A percentile compares a stretch with the other conserved stretches of the same genome.
phyloP scores from a whole-genome alignment of 2,113 vertebrate species.

The Syrrhaptes paradoxus region DNA sequence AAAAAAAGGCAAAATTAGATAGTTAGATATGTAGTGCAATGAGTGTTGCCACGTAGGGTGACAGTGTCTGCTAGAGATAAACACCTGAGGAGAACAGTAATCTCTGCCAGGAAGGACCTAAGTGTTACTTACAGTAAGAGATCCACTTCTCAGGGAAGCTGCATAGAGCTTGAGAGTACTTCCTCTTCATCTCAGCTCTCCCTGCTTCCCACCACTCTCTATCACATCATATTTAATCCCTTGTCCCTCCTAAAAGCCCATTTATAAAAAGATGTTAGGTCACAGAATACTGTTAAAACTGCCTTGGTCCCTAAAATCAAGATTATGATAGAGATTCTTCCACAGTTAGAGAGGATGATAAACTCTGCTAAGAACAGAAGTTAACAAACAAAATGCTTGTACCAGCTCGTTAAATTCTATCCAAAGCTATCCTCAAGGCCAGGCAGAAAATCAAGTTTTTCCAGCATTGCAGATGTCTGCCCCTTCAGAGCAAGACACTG shows the following conservation, averaged over 20 bases:
- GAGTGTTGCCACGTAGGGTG: neutral
- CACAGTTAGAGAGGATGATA: neutral
- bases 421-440: neutral
- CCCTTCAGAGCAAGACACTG: neutral
- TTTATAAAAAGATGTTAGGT: neutral
- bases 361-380: neutral
- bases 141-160: neutral
- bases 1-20: neutral
- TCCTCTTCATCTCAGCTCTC: neutral
- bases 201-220: neutral
- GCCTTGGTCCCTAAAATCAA: neutral
- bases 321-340: neutral
- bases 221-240: neutral
- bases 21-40: neutral
- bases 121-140: neutral
- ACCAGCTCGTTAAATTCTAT: neutral
- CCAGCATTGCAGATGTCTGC: neutral
- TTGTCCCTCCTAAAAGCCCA: neutral
- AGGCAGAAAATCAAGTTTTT: neutral
- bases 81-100: neutral
- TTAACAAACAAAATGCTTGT: neutral
- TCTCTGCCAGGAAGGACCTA: neutral
- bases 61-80: neutral
- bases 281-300: neutral
- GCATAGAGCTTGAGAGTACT: neutral